Conservation (phyloP, 2,888 invertebrate species). For the Smittia sp. region DNA sequence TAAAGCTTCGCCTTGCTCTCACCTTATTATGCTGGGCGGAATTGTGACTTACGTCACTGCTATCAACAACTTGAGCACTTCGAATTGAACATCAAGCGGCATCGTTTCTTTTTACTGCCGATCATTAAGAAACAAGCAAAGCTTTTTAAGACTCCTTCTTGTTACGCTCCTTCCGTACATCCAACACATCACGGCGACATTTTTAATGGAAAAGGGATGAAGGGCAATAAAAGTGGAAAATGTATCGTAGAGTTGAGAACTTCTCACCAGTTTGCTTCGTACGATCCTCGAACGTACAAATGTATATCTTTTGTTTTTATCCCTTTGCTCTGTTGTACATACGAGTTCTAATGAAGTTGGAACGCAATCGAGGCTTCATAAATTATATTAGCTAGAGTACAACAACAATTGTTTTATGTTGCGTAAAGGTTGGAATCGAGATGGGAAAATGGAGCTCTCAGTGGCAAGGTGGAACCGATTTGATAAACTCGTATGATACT, state of each 20-base stretch:
- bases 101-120: no score
- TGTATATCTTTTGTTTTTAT: neutral
- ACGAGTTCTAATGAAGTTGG: neutral
- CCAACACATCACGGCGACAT: neutral
- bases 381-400: neutral
- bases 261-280: neutral
- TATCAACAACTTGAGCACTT: no score
- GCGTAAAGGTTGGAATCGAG: neutral
- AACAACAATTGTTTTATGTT: neutral
- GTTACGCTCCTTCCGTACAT: neutral
- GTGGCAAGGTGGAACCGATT: neutral
- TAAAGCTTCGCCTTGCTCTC: neutral
- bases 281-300: neutral
- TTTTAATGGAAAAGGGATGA: slow-evolving; percentile 25
- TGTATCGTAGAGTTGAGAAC: neutral
- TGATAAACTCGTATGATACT: slow-evolving; percentile 16
- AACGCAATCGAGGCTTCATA: neutral
- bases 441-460: neutral
- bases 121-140: no score
- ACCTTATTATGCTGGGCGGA: no score
- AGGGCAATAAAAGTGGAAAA: slow-evolving; percentile 12
- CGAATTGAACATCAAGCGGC: no score
- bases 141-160: no score
- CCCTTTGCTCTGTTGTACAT: neutral
- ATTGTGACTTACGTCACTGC: no score